phyloP scores from a whole-genome alignment of 1,140 invertebrate genomes.

The Drosophila pseudoananassae region DNA sequence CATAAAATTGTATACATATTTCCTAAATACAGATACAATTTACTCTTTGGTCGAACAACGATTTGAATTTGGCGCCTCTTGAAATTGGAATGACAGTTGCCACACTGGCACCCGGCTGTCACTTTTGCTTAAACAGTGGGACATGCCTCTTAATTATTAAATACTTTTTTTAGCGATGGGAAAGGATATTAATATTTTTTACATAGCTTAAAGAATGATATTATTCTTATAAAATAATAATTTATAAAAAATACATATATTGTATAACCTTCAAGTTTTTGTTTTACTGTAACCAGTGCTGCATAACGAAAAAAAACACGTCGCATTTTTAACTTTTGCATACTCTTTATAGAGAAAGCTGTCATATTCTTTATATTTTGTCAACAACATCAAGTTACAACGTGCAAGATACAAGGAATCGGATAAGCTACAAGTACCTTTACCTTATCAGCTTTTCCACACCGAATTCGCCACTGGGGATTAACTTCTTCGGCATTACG shows the following conservation, averaged over 20 bases:
- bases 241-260: too few species aligned
- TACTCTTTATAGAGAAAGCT: conserved; percentile 8
- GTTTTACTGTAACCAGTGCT: conserved; percentile 24
- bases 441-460: neutral
- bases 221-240: neutral
- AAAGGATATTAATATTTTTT: neutral
- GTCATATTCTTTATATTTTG: conserved; percentile 1
- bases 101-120: neutral
- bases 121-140: neutral
- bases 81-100: neutral
- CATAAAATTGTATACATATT: too few species aligned
- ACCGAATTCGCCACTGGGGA: conserved; percentile 28
- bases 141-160: neutral
- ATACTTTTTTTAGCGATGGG: neutral
- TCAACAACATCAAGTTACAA: too few species aligned
- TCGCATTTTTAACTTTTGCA: conserved; percentile 8
- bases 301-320: conserved; percentile 12
- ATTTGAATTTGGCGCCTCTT: too few species aligned
- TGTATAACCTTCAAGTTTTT: neutral
- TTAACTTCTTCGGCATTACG: conserved; percentile 50
- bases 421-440: conserved; percentile 9
- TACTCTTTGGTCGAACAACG: too few species aligned
- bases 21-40: too few species aligned
- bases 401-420: too few species aligned
- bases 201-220: neutral